These are phyloP conservation scores for Melanaphis sacchari DNA, from an alignment of 1,140 invertebrate genomes.

Conservation along the genomic window DNA sequence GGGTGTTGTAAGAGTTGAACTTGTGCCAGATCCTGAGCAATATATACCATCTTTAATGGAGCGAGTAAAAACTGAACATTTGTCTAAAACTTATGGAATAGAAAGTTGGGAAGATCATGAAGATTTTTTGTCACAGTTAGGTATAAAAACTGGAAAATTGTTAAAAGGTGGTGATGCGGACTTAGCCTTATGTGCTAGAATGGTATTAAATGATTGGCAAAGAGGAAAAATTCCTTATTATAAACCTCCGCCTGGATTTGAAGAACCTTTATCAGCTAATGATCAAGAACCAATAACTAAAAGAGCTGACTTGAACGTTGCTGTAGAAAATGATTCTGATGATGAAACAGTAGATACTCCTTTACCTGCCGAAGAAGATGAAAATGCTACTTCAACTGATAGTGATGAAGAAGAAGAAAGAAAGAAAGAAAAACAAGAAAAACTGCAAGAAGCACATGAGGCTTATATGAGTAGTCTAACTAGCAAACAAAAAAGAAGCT, in stretches of 20 bases:
- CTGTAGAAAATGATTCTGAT: constrained; percentile 58
- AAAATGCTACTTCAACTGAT: constrained; percentile 62
- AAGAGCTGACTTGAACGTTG: constrained; percentile 61
- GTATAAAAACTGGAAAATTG: constrained; percentile 84
- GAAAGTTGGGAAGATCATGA: constrained; percentile 78
- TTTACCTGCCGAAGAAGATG: constrained; percentile 33
- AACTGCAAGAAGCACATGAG: constrained; percentile 64
- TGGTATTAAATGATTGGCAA: constrained; percentile 99
- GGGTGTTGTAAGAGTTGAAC: constrained; percentile 93
- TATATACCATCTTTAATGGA: constrained; percentile 88
- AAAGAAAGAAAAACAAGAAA: constrained; percentile 57
- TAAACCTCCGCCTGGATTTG: constrained; percentile 81
- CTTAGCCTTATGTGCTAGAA: constrained; percentile 84
- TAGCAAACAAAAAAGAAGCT: constrained; percentile 78
- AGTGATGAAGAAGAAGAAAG: constrained; percentile 62
- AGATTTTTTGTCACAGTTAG: constrained; percentile 94
- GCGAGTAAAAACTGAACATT: constrained; percentile 88
- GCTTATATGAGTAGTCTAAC: constrained; percentile 66
- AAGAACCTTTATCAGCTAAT: constrained; percentile 66
- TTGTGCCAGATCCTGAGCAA: constrained; percentile 93
- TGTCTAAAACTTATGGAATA: constrained; percentile 91
- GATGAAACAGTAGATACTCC: constrained; percentile 54
- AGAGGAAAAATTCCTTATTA: constrained; percentile 96
- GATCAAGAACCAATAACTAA: constrained; percentile 62
- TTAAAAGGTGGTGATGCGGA: constrained; percentile 97